A percentile compares a stretch with the other conserved stretches of the same genome.
phyloP scores from a whole-genome alignment of 2,888 invertebrate species.

The Epirrhoe alternata region DNA sequence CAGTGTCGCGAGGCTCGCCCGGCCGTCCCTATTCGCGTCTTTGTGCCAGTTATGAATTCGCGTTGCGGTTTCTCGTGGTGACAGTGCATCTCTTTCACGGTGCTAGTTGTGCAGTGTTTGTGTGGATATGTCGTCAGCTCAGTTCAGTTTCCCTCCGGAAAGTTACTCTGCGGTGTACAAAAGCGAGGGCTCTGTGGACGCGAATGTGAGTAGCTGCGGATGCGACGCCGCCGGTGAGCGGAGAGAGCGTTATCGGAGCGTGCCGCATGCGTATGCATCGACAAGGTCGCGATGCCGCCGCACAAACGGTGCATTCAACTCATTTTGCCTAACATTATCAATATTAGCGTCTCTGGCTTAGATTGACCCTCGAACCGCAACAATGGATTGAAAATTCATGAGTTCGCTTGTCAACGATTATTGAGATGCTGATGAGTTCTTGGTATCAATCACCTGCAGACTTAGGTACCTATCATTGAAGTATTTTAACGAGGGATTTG shows the following conservation, averaged over 20 bases:
- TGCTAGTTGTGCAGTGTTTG: conserved; percentile 53
- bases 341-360: conserved; percentile 48
- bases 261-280: conserved; percentile 60
- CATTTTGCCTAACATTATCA: conserved; percentile 53
- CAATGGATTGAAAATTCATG: conserved; percentile 12
- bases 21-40: conserved; percentile 17
- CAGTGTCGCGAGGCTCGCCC: conserved; percentile 35
- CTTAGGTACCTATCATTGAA: not conserved
- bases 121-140: conserved; percentile 64
- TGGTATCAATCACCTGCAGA: not conserved
- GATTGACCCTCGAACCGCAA: conserved; percentile 19
- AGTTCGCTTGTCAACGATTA: not conserved
- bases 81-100: conserved; percentile 60
- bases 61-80: conserved; percentile 50
- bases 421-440: conserved; percentile 1
- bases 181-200: conserved; percentile 59
- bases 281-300: conserved; percentile 65
- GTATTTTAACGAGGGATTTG: conserved; percentile 11
- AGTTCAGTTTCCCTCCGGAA: conserved; percentile 77
- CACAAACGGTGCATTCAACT: conserved; percentile 76
- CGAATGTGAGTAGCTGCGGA: conserved; percentile 71
- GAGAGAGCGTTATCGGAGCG: conserved; percentile 55
- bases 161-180: conserved; percentile 76
- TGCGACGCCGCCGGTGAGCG: conserved; percentile 46
- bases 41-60: conserved; percentile 50